These are phyloP conservation scores for Trinorchestia longiramus DNA, from an alignment of 1,140 invertebrate genomes.

Conservation along the genomic window DNA sequence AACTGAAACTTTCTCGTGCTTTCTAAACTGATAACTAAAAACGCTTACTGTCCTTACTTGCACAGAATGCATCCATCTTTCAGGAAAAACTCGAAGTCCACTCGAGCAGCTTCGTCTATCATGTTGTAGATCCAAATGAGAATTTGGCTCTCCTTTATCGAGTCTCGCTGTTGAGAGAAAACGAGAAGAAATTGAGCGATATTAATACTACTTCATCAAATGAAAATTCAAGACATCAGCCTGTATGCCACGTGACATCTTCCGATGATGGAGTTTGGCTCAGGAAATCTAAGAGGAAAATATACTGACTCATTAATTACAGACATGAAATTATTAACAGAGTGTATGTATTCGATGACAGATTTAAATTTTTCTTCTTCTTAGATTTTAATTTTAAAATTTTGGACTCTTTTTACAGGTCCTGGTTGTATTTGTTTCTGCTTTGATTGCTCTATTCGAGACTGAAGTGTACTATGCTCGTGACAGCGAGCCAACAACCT, in stretches of 20 bases:
- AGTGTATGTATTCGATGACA: background rate
- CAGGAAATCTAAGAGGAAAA: background rate
- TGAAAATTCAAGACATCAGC: background rate
- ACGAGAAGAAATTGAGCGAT: background rate
- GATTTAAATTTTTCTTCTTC: background rate
- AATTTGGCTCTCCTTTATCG: constrained; percentile 68
- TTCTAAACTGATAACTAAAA: background rate
- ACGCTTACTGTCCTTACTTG: constrained; percentile 65
- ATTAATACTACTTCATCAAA: background rate
- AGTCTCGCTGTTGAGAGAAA: constrained; percentile 66
- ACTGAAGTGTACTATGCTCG: background rate
- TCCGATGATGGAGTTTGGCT: background rate
- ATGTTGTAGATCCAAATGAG: constrained; percentile 69
- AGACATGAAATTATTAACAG: background rate
- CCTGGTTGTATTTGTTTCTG: background rate
- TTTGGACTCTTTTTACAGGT: background rate
- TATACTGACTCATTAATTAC: background rate
- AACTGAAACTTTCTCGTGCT: background rate
- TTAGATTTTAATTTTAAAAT: background rate
- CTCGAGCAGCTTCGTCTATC: constrained; percentile 68
- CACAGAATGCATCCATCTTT: constrained; percentile 69
- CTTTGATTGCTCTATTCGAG: too few relatives aligned
- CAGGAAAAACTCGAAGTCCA: constrained; percentile 69
- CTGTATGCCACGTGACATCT: background rate
- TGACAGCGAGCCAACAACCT: too few relatives aligned